A percentile compares a stretch with the other conserved stretches of the same genome.
These are phyloP conservation scores for Bilobella aurantiaca DNA, from an alignment of 1,140 invertebrate genomes.

Conservation along the genomic window DNA sequence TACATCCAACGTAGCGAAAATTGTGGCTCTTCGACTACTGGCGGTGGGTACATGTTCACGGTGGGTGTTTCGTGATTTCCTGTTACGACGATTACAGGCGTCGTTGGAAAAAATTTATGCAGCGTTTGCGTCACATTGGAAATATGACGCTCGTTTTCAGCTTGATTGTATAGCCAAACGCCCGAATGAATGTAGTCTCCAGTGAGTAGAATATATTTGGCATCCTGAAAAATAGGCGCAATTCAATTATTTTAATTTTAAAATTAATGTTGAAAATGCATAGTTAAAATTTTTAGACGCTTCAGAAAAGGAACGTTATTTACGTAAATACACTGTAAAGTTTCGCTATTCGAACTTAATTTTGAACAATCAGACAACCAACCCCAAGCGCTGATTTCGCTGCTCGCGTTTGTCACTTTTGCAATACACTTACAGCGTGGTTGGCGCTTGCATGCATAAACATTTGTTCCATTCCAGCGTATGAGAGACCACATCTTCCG, in stretches of 20 bases:
- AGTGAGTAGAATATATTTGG: constrained; percentile 52
- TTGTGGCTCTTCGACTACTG: neutral
- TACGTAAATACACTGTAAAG: constrained; percentile 10
- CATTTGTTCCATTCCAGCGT: constrained; percentile 3
- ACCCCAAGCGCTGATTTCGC: neutral
- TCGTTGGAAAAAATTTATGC: constrained; percentile 46
- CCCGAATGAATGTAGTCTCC: constrained; percentile 52
- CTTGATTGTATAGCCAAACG: constrained; percentile 19
- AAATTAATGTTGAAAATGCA: neutral
- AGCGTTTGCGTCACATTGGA: constrained; percentile 43
- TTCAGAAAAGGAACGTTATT: neutral
- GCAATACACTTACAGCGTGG: neutral
- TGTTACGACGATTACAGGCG: constrained; percentile 47
- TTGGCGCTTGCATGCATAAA: neutral
- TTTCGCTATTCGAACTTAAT: constrained; percentile 10
- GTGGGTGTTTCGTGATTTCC: constrained; percentile 54
- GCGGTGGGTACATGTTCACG: constrained; percentile 24
- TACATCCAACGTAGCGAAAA: constrained; percentile 24
- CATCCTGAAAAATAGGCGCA: constrained; percentile 39
- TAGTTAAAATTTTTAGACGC: neutral
- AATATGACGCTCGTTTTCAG: constrained; percentile 42
- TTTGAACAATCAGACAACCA: neutral
- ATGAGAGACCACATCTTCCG: constrained; percentile 9
- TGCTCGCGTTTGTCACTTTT: neutral
- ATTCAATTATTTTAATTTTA: neutral